phyloP scores from a whole-genome alignment of 2,888 invertebrate species.

The Spilarctia lutea region DNA sequence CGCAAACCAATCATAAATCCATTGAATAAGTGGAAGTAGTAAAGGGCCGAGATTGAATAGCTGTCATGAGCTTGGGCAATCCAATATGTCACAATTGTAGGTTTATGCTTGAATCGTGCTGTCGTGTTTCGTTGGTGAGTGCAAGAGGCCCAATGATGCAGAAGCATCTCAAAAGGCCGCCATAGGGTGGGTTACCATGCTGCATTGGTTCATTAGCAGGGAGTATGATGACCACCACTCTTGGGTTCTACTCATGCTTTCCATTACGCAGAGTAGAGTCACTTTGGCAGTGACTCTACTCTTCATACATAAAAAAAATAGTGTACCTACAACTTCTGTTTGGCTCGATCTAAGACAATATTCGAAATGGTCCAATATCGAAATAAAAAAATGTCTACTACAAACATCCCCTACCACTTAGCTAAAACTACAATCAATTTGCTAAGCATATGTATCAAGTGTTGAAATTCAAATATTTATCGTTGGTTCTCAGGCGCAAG shows the following conservation, averaged over 20 bases:
- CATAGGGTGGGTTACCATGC: too few relatives aligned
- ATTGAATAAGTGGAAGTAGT: slow-evolving; percentile 43
- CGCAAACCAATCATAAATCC: slow-evolving; percentile 46
- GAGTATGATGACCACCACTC: too few relatives aligned
- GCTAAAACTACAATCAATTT: slow-evolving; percentile 79
- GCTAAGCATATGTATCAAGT: slow-evolving; percentile 85
- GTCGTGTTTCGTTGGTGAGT: too few relatives aligned
- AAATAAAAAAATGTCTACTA: slow-evolving; percentile 60
- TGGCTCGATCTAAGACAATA: slow-evolving; percentile 3
- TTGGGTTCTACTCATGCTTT: too few relatives aligned
- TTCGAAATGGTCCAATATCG: slow-evolving; percentile 26
- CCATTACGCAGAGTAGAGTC: too few relatives aligned
- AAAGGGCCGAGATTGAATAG: slow-evolving; percentile 32
- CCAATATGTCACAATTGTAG: background rate
- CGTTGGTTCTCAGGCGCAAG: slow-evolving; percentile 81
- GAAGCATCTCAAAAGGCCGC: too few relatives aligned
- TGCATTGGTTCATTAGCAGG: too few relatives aligned
- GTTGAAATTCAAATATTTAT: slow-evolving; percentile 86
- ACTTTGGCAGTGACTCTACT: too few relatives aligned
- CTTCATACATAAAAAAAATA: too few relatives aligned
- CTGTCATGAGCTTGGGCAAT: background rate
- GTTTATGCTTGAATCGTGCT: background rate
- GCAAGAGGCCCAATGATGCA: too few relatives aligned
- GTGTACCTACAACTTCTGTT: slow-evolving; percentile 2
- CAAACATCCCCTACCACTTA: slow-evolving; percentile 66